Percentiles rank a stretch among this genome's conserved stretches.
These are phyloP conservation scores for Coptodon rendalli DNA, from an alignment of 2,113 vertebrate species.

Conservation along the genomic window DNA sequence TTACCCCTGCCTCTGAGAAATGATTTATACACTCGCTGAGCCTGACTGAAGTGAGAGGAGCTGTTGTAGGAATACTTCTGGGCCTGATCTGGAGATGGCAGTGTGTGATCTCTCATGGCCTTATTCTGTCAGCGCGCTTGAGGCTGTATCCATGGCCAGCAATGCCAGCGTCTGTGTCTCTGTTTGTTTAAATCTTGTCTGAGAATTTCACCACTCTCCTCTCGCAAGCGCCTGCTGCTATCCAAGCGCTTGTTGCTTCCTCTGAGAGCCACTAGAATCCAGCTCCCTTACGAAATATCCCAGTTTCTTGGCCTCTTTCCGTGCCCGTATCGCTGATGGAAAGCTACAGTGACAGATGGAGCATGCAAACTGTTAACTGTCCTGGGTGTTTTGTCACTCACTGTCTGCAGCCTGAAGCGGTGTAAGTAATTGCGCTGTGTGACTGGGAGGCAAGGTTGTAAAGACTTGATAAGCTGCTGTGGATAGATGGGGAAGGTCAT, in stretches of 20 bases:
- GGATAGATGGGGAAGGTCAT: neutral
- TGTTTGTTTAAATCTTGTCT: constrained; percentile 72
- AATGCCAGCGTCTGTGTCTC: constrained; percentile 38
- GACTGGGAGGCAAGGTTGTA: neutral
- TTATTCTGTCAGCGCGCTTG: neutral
- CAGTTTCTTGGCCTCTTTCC: neutral
- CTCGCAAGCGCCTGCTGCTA: constrained; percentile 16
- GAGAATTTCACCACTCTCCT: constrained; percentile 63
- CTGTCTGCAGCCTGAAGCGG: neutral
- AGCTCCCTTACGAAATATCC: neutral
- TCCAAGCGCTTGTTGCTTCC: neutral
- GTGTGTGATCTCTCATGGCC: constrained; percentile 24
- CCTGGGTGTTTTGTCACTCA: neutral
- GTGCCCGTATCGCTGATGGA: neutral
- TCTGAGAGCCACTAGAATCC: neutral
- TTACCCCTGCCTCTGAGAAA: neutral
- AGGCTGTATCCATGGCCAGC: neutral
- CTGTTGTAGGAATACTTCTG: neutral
- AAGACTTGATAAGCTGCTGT: neutral
- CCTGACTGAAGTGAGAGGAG: neutral
- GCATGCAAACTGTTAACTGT: constrained; percentile 6
- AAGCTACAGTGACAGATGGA: constrained; percentile 2
- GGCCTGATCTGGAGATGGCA: constrained; percentile 21
- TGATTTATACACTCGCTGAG: neutral
- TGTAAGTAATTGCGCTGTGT: neutral